phyloP scores from a whole-genome alignment of 2,888 invertebrate genomes.

The Hypolimnas misippus region DNA sequence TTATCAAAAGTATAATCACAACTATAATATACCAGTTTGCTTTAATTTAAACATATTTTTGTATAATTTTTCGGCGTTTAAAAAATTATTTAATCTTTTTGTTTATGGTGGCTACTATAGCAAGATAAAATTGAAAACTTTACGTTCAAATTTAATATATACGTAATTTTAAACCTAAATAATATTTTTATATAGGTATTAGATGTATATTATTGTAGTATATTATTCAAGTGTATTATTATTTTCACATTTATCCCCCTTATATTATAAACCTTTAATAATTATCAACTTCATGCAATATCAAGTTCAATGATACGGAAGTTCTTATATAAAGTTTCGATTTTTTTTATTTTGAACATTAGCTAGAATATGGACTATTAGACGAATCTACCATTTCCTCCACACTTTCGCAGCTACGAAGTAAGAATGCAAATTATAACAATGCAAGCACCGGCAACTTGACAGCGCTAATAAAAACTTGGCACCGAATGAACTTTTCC shows the following conservation, averaged over 20 bases:
- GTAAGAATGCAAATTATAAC: slow-evolving; percentile 67
- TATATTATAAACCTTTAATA: too few relatives aligned
- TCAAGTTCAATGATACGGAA: too few relatives aligned
- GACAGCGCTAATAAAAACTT: slow-evolving; percentile 78
- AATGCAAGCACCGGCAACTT: slow-evolving; percentile 60
- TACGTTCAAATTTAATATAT: too few relatives aligned
- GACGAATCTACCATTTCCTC: slow-evolving; percentile 4
- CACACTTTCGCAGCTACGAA: slow-evolving; percentile 23
- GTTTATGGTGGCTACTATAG: too few relatives aligned
- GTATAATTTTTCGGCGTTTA: not conserved
- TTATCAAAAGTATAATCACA: slow-evolving; percentile 4
- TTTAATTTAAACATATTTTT: not conserved
- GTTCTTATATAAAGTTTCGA: not conserved
- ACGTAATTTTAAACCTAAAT: too few relatives aligned
- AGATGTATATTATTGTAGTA: too few relatives aligned
- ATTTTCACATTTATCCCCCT: too few relatives aligned
- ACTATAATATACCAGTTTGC: not conserved
- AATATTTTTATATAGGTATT: too few relatives aligned
- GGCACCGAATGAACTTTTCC: slow-evolving; percentile 70
- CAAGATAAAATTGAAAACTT: too few relatives aligned
- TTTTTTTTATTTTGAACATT: not conserved
- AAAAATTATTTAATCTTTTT: not conserved
- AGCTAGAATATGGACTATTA: slow-evolving; percentile 5
- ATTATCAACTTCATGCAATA: too few relatives aligned
- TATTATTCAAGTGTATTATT: too few relatives aligned